Conservation (phyloP, 2,113 vertebrate species). For the Hypomesus transpacificus region DNA sequence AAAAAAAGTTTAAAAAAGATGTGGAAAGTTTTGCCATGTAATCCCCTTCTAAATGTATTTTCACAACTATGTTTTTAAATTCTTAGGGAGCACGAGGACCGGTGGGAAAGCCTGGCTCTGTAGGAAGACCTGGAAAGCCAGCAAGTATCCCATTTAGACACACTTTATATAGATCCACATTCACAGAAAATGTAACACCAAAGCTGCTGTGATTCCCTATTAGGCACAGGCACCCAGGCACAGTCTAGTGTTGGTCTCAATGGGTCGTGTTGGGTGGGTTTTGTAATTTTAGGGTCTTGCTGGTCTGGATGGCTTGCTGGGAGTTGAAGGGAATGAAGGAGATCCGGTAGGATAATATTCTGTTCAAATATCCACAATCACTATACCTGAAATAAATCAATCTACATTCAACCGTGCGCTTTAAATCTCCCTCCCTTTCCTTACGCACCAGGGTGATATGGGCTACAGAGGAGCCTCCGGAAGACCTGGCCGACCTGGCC, state of each 20-base stretch:
- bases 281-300: constrained; percentile 54
- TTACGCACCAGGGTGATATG: constrained; percentile 56
- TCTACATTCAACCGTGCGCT: too few relatives aligned
- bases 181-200: neutral
- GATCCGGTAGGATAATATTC: constrained; percentile 58
- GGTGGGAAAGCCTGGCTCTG: constrained; percentile 48
- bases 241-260: too few relatives aligned
- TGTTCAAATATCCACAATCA: too few relatives aligned
- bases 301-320: constrained; percentile 71
- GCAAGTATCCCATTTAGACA: constrained; percentile 54
- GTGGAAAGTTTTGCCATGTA: neutral
- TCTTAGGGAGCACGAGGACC: constrained; percentile 62
- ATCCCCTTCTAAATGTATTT: constrained; percentile 2
- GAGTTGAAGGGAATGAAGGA: constrained; percentile 73
- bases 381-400: too few relatives aligned
- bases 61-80: neutral
- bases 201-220: too few relatives aligned
- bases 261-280: neutral
- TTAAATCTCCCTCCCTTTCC: neutral
- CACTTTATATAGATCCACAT: neutral
- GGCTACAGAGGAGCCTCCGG: constrained; percentile 63
- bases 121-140: constrained; percentile 61
- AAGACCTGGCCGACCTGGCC: constrained; percentile 52
- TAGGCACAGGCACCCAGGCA: too few relatives aligned
- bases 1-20: too few relatives aligned